Conservation (phyloP, 2,113 vertebrate genomes). For the Cyanoderma ruficeps region DNA sequence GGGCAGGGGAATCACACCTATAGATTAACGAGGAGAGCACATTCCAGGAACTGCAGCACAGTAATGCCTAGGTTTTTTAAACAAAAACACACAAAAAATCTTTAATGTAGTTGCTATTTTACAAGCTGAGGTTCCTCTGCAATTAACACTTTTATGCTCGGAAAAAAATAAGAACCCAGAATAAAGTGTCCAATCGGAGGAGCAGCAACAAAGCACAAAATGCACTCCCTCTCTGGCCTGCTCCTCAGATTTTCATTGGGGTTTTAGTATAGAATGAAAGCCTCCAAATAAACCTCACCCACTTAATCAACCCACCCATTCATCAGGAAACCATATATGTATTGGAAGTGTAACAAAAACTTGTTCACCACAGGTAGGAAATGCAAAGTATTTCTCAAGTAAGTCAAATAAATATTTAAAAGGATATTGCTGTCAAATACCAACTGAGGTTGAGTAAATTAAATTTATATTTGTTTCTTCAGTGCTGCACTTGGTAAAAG, state of each 20-base stretch:
- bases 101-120: slow-evolving; percentile 51
- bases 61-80: background rate
- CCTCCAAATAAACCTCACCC: background rate
- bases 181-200: background rate
- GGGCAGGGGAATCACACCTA: slow-evolving; percentile 45
- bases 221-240: background rate
- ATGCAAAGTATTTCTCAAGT: slow-evolving; percentile 35
- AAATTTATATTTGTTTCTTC: slow-evolving; percentile 50
- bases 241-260: background rate
- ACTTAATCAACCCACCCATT: slow-evolving; percentile 8
- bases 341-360: slow-evolving; percentile 18
- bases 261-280: background rate
- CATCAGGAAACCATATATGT: background rate
- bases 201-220: slow-evolving; percentile 25
- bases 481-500: background rate
- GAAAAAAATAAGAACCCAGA: slow-evolving; percentile 26
- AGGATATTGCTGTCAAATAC: slow-evolving; percentile 65
- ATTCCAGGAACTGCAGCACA: slow-evolving; percentile 23
- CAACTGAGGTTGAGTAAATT: slow-evolving; percentile 45
- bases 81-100: slow-evolving; percentile 37
- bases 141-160: slow-evolving; percentile 60
- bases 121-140: slow-evolving; percentile 60
- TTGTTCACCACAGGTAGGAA: slow-evolving; percentile 29
- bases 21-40: slow-evolving; percentile 44
- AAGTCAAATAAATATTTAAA: slow-evolving; percentile 33